A percentile compares a stretch with the other conserved stretches of the same genome.
Evolutionary conservation across 1,140 invertebrate species (phyloP).

Genomic region (Telenomus remus): DNA sequence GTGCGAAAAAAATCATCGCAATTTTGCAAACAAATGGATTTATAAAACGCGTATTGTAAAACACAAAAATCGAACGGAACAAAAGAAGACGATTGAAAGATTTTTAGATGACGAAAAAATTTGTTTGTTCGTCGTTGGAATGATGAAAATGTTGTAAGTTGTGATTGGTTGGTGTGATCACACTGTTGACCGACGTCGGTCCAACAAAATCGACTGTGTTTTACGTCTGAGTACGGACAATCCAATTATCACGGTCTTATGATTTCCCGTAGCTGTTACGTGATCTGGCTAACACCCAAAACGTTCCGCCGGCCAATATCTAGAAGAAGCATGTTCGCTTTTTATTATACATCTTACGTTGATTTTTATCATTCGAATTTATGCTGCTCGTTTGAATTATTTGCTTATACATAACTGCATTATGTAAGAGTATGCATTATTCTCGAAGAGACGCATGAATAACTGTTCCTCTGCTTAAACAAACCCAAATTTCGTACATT

Average conservation of each 20-base stretch:
- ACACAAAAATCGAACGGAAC: no score
- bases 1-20: neutral
- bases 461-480: no score
- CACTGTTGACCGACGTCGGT: neutral
- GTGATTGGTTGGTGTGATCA: neutral
- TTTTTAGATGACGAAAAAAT: no score
- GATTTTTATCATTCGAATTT: constrained; percentile 27
- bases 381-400: constrained; percentile 20
- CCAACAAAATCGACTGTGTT: constrained; percentile 1
- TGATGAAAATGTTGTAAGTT: no score
- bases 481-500: no score
- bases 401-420: constrained; percentile 7
- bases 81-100: no score
- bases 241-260: constrained; percentile 36
- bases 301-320: constrained; percentile 15
- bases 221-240: constrained; percentile 5
- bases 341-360: constrained; percentile 19
- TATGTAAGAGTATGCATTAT: constrained; percentile 10
- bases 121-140: no score
- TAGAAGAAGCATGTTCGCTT: constrained; percentile 16
- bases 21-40: no score
- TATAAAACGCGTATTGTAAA: no score
- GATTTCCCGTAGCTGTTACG: constrained; percentile 33
- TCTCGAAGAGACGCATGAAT: no score
- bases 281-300: constrained; percentile 42